Conservation (phyloP, 2,797 vertebrate species). For the Phoebastria nigripes region DNA sequence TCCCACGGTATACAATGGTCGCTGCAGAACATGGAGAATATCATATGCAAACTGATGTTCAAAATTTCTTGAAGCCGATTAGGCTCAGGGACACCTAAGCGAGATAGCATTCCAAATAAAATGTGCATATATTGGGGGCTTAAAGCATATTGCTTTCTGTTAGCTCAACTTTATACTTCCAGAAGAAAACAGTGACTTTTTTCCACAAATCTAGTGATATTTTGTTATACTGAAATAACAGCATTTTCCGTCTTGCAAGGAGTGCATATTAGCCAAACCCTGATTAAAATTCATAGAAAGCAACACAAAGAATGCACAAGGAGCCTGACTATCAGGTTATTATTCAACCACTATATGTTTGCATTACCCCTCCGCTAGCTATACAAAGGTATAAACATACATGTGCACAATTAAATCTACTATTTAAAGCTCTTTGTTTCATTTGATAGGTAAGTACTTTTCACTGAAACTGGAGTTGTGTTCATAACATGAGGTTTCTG, state of each 20-base stretch:
- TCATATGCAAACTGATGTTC: not conserved
- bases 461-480: not conserved
- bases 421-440: not conserved
- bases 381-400: not conserved
- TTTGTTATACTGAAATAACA: constrained; percentile 34
- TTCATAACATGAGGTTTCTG: not conserved
- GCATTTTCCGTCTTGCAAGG: not conserved
- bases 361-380: not conserved
- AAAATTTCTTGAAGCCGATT: constrained; percentile 24
- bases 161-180: constrained; percentile 5
- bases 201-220: not conserved
- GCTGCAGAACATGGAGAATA: not conserved
- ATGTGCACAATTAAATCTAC: not conserved
- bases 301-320: constrained; percentile 40
- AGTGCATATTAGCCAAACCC: not conserved
- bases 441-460: not conserved
- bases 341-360: not conserved
- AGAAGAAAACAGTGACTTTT: not conserved
- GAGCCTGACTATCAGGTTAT: constrained; percentile 10
- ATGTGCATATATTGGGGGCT: constrained; percentile 8
- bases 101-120: not conserved
- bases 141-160: constrained; percentile 11
- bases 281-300: constrained; percentile 29
- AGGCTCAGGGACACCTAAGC: not conserved
- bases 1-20: not conserved